phyloP scores from a whole-genome alignment of 2,113 vertebrate species.

The Rousettus leschenaultii region DNA sequence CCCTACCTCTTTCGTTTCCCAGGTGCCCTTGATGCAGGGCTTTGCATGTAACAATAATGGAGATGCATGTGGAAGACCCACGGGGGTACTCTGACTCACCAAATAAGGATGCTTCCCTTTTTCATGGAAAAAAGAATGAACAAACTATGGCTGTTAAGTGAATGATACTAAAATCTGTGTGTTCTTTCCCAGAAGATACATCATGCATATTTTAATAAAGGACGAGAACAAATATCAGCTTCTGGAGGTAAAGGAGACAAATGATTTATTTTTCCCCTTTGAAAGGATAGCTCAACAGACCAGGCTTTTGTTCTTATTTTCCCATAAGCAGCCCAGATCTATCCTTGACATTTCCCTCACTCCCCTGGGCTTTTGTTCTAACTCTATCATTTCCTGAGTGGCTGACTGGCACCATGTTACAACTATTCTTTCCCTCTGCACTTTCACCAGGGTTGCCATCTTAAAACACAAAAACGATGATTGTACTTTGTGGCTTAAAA shows the following conservation, averaged over 20 bases:
- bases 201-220: constrained; percentile 42
- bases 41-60: background rate
- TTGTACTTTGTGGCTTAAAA: background rate
- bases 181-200: constrained; percentile 34
- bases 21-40: background rate
- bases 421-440: background rate
- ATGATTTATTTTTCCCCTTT: constrained; percentile 9
- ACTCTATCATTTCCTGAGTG: background rate
- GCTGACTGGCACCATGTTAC: background rate
- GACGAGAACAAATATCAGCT: background rate
- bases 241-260: background rate
- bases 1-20: background rate
- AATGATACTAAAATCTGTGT: constrained; percentile 8
- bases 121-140: background rate
- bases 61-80: background rate
- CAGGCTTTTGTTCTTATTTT: background rate
- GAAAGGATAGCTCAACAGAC: background rate
- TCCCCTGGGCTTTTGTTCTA: background rate
- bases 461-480: background rate
- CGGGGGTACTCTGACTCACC: background rate
- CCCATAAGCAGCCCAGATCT: background rate
- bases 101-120: background rate
- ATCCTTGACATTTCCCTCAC: background rate
- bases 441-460: background rate
- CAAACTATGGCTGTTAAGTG: background rate